phyloP scores from a whole-genome alignment of 1,140 invertebrate species.

The Meloidogyne hapla region DNA sequence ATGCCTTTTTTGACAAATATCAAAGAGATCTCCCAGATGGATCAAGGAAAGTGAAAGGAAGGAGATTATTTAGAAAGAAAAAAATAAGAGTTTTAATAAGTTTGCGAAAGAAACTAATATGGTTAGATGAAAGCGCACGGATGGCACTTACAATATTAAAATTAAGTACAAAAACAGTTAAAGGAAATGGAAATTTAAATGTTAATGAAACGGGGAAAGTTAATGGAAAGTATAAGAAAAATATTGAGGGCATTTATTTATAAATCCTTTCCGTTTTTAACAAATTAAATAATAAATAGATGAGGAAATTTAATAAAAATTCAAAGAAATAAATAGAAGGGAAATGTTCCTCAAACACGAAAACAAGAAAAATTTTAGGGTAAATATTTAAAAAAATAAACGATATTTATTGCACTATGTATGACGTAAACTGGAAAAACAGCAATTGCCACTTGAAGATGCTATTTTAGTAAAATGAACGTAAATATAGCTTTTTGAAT shows the following conservation, averaged over 20 bases:
- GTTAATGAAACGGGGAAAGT: background rate
- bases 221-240: background rate
- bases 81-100: no score
- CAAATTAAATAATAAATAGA: background rate
- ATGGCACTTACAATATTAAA: background rate
- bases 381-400: background rate
- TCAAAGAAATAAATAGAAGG: background rate
- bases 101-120: no score
- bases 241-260: background rate
- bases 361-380: background rate
- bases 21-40: no score
- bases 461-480: background rate
- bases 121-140: no score
- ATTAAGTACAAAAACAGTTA: background rate
- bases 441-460: conserved; percentile 1
- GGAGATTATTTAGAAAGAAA: no score
- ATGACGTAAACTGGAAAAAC: background rate
- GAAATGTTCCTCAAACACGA: background rate
- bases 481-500: background rate
- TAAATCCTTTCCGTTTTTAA: background rate
- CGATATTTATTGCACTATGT: background rate
- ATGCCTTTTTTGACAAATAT: background rate
- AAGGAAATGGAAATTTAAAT: background rate
- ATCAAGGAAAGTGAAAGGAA: no score
- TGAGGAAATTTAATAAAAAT: background rate